These are phyloP conservation scores for Machimus atricapillus DNA, from an alignment of 2,888 invertebrate genomes.

Conservation along the genomic window DNA sequence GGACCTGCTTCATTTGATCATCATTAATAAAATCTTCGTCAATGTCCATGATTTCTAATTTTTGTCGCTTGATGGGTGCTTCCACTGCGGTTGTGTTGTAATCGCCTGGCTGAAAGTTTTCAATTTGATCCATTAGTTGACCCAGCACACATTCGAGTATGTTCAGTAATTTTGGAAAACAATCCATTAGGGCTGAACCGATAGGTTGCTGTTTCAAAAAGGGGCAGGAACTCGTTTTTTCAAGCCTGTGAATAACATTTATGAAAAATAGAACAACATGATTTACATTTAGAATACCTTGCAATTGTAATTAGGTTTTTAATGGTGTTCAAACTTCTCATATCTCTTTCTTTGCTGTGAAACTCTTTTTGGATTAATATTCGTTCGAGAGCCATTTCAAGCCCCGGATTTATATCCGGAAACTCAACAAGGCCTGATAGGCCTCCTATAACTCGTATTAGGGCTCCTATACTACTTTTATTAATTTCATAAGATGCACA, in stretches of 20 bases:
- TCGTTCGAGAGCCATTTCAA: conserved; percentile 59
- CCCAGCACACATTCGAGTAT: conserved; percentile 57
- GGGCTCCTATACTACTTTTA: conserved; percentile 57
- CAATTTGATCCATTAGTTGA: conserved; percentile 54
- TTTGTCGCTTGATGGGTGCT: conserved; percentile 2
- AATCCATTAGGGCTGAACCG: conserved; percentile 53
- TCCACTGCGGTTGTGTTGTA: neutral
- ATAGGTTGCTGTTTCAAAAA: conserved; percentile 55
- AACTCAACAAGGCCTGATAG: conserved; percentile 58
- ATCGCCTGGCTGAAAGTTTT: conserved; percentile 45
- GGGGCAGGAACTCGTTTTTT: conserved; percentile 54
- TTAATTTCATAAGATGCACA: conserved; percentile 54
- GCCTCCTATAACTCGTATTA: conserved; percentile 58
- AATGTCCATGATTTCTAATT: conserved; percentile 47
- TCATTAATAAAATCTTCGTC: conserved; percentile 42
- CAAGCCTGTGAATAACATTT: conserved; percentile 57
- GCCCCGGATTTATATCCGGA: conserved; percentile 57
- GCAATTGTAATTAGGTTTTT: conserved; percentile 63
- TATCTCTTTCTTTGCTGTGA: conserved; percentile 54
- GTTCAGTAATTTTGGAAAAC: conserved; percentile 47
- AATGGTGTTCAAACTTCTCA: conserved; percentile 61
- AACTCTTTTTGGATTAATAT: conserved; percentile 58
- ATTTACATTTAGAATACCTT: conserved; percentile 50
- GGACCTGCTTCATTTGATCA: conserved; percentile 24
- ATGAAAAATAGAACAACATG: conserved; percentile 50